A percentile compares a stretch with the other conserved stretches of the same genome.
Evolutionary conservation across 2,113 vertebrate genomes (phyloP).

Genomic region (Callospermophilus lateralis): DNA sequence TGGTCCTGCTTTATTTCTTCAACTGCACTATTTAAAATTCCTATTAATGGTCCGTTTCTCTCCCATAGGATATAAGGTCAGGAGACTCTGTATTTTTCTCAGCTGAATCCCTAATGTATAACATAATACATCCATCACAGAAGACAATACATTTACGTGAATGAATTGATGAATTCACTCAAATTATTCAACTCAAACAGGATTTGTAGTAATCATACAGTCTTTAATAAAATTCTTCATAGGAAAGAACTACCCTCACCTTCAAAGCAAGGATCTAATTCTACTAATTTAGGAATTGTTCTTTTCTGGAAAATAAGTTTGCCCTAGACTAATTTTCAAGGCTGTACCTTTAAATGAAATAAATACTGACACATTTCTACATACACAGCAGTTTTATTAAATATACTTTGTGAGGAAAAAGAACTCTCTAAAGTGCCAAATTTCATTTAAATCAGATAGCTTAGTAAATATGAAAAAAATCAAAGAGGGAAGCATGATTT

Average conservation of each 20-base stretch:
- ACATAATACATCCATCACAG: slow-evolving; percentile 12
- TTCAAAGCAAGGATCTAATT: neutral
- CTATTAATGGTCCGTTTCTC: neutral
- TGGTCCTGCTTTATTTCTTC: neutral
- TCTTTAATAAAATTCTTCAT: slow-evolving; percentile 57
- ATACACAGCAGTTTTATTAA: slow-evolving; percentile 81
- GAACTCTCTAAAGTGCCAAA: slow-evolving; percentile 63
- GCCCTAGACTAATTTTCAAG: slow-evolving; percentile 46
- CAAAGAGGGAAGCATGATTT: slow-evolving; percentile 56
- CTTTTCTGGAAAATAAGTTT: slow-evolving; percentile 56
- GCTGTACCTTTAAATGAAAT: slow-evolving; percentile 64
- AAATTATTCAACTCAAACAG: slow-evolving; percentile 42
- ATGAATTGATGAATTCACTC: slow-evolving; percentile 17
- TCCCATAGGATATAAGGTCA: neutral
- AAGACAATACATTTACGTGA: slow-evolving; percentile 7
- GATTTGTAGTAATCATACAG: neutral
- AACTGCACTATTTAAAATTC: neutral
- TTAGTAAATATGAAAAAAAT: slow-evolving; percentile 65
- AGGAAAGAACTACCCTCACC: neutral
- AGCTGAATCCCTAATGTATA: neutral
- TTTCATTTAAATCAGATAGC: slow-evolving; percentile 66
- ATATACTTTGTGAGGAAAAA: slow-evolving; percentile 74
- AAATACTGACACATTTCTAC: slow-evolving; percentile 65
- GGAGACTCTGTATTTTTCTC: slow-evolving; percentile 41
- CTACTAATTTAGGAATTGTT: neutral